Evolutionary conservation across 2,888 invertebrate species (phyloP).

Genomic region (Belgica antarctica): DNA sequence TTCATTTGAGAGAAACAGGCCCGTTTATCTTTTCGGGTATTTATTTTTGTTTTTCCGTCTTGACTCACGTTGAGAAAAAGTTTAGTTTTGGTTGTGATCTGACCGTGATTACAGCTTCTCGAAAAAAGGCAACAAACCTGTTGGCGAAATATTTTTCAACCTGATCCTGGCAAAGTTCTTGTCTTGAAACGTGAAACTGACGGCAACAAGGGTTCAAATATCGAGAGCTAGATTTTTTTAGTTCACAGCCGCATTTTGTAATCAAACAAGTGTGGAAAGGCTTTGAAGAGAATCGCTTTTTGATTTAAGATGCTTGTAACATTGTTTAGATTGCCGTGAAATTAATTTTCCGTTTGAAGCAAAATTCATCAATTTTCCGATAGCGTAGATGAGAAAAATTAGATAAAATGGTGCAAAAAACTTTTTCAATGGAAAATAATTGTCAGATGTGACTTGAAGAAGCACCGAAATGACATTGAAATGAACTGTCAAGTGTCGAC

Average conservation of each 20-base stretch:
- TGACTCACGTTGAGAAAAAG: neutral
- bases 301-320: too few species aligned
- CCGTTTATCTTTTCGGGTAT: neutral
- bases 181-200: neutral
- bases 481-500: too few species aligned
- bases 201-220: neutral
- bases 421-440: too few species aligned
- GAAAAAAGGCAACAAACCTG: neutral
- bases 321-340: too few species aligned
- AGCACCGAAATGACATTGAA: too few species aligned
- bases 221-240: neutral
- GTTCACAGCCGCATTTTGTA: neutral
- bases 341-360: too few species aligned
- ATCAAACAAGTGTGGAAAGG: conserved; percentile 17
- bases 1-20: neutral
- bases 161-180: too few species aligned
- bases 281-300: too few species aligned
- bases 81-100: conserved; percentile 35
- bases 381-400: too few species aligned
- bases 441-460: too few species aligned
- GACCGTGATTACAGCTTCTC: conserved; percentile 20
- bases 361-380: too few species aligned
- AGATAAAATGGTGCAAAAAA: neutral
- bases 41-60: neutral
- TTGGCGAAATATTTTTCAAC: too few species aligned